Evolutionary conservation across 1,140 invertebrate genomes (phyloP).

Genomic region (Leptoteleia sp.): DNA sequence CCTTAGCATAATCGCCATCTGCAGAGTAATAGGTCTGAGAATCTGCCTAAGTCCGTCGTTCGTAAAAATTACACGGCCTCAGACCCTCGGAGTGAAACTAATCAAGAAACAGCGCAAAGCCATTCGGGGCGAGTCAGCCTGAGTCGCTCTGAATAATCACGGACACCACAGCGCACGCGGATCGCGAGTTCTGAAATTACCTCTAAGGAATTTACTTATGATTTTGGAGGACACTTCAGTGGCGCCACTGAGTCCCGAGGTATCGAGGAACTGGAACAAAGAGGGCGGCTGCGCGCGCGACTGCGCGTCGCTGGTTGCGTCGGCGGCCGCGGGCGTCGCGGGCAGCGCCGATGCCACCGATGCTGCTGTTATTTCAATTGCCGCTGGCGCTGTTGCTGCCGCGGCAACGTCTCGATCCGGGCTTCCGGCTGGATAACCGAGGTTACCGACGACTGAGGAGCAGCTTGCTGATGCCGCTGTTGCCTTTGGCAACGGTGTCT

Average conservation of each 20-base stretch:
- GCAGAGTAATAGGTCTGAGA: too few relatives aligned
- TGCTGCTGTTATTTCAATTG: constrained; percentile 56
- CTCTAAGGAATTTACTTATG: constrained; percentile 79
- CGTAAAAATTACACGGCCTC: background rate
- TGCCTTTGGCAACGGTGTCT: constrained; percentile 76
- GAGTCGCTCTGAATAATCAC: constrained; percentile 58
- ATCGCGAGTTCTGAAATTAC: constrained; percentile 70
- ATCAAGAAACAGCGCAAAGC: constrained; percentile 71
- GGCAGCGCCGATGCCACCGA: constrained; percentile 60
- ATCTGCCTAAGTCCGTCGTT: too few relatives aligned
- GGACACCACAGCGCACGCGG: constrained; percentile 62
- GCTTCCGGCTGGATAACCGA: constrained; percentile 39
- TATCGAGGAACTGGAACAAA: constrained; percentile 69
- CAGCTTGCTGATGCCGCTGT: constrained; percentile 67
- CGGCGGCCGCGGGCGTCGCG: constrained; percentile 35
- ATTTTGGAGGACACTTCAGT: constrained; percentile 77
- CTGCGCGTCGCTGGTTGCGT: constrained; percentile 30
- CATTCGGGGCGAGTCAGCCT: constrained; percentile 73
- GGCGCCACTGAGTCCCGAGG: constrained; percentile 68
- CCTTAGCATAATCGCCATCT: too few relatives aligned
- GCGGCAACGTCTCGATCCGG: constrained; percentile 24
- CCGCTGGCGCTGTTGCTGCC: too few relatives aligned
- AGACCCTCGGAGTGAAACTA: constrained; percentile 34
- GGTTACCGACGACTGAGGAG: constrained; percentile 47
- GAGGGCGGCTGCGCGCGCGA: constrained; percentile 59